Base-by-base conservation (phyloP, 2,888 invertebrate species). In the Acleris sparsana region DNA sequence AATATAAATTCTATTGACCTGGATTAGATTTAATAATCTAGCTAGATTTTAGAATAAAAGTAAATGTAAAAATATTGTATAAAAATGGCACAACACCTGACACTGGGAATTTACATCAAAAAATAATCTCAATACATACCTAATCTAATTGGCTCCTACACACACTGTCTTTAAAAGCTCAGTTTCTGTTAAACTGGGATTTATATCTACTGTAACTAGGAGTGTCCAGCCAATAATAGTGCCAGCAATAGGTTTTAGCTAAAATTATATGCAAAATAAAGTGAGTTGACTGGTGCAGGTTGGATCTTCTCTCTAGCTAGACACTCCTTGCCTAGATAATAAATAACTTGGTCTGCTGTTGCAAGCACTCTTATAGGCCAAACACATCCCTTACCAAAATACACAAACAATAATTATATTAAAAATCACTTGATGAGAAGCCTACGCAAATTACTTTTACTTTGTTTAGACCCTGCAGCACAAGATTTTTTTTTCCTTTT, bases 381-480 rank as follows among this genome's bases (percentile, higher is more conserved):
- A 39, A 13, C 39, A 39, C 13, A 39, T 39, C 39, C 39, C 39
- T 39, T 80, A 74, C 76, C 66, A 74, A 76, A 69, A 53, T 63
- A 57, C 39, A 43, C 52, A 44, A n/a, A 2, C 33, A 33, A 55
- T 53, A 69, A 58, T 53, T n/a, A 69, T 58, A 69, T 58, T 68
- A 66, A 53, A 64, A 70, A 67, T 70, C 64, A 76, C 67, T 80
- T 84, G 78, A 87, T 72, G 39, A 88, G 77, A 71, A 93, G 86
- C 75, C 93, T 83, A 69, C 86, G 83, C 67, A 93, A 82, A 72
- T 90, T 93, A 70, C 80, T 87, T 75, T 80, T 89, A 76, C 93
- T 92, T 76, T 90, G 89, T 67, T 77, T 88, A 44, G 92, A 86
- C 56, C 92, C 91, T 48, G 89, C 77, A 60, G 81, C 80, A 77